Conservation (phyloP, 2,113 vertebrate species). For the Gnathonemus echidnorhynchus region DNA sequence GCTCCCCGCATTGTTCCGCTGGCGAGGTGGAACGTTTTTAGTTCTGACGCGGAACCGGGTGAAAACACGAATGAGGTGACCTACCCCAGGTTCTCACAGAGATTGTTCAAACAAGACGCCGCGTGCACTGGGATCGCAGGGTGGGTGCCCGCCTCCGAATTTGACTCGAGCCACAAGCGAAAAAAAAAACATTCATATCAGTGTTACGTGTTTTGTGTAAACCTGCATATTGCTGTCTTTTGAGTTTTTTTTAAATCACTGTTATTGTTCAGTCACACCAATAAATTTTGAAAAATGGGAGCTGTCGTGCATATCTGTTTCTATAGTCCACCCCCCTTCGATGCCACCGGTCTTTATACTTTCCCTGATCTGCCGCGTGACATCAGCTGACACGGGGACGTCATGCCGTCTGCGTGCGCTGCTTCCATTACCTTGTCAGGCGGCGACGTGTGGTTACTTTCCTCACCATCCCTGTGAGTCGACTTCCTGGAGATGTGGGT, state of each 20-base stretch:
- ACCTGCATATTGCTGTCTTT: constrained; percentile 60
- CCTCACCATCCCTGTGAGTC: background rate
- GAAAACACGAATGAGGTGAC: background rate
- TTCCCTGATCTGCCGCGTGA: background rate
- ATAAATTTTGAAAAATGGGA: constrained; percentile 54
- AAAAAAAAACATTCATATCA: constrained; percentile 52
- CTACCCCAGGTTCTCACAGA: background rate
- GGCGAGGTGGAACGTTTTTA: background rate
- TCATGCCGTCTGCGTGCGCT: background rate
- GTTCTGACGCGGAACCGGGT: background rate
- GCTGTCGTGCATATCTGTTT: background rate
- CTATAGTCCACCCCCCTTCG: background rate
- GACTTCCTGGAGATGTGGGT: background rate
- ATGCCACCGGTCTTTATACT: background rate
- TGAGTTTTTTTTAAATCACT: constrained; percentile 51
- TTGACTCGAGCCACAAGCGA: constrained; percentile 58
- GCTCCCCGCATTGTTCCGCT: background rate
- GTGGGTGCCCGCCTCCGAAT: constrained; percentile 41
- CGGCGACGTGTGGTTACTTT: background rate
- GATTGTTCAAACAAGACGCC: background rate
- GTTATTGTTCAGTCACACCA: constrained; percentile 59
- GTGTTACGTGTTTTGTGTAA: constrained; percentile 57
- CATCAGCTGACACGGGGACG: background rate
- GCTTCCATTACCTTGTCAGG: background rate
- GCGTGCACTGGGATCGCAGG: constrained; percentile 37